Conservation (phyloP, 2,113 vertebrate species). For the Pleuronectes platessa region DNA sequence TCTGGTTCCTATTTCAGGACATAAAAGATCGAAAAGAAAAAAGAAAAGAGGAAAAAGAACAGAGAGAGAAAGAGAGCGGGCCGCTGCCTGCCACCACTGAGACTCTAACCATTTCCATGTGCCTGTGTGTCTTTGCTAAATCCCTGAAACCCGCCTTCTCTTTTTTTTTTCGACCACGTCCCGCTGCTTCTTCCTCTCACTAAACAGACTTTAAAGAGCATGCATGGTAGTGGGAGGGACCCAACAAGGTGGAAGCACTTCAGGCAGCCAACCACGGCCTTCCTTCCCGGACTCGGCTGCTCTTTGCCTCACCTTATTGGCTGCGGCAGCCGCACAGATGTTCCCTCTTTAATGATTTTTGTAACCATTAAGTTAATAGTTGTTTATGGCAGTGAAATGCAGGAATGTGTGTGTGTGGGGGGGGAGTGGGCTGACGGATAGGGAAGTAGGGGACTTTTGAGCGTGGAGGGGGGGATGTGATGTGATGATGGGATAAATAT, state of each 20-base stretch:
- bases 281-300: conserved; percentile 22
- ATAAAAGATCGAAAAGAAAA: conserved; percentile 81
- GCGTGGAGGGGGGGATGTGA: background rate
- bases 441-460: conserved; percentile 38
- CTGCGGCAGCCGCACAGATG: conserved; percentile 75
- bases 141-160: conserved; percentile 52
- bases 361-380: conserved; percentile 85
- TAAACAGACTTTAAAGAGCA: conserved; percentile 81
- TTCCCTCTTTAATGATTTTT: conserved; percentile 83
- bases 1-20: conserved; percentile 83
- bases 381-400: conserved; percentile 87
- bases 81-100: conserved; percentile 77
- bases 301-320: conserved; percentile 69
- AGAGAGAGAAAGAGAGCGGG: conserved; percentile 61
- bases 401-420: conserved; percentile 78
- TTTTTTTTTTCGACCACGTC: conserved; percentile 57
- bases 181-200: conserved; percentile 82
- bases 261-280: conserved; percentile 68
- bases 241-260: conserved; percentile 72
- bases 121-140: conserved; percentile 72
- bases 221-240: conserved; percentile 70
- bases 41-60: conserved; percentile 74
- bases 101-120: conserved; percentile 82
- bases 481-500: conserved; percentile 47
- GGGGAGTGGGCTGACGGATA: conserved; percentile 46